Evolutionary conservation across 2,113 vertebrate species (phyloP).

Genomic region (Melanotaenia duboulayi): DNA sequence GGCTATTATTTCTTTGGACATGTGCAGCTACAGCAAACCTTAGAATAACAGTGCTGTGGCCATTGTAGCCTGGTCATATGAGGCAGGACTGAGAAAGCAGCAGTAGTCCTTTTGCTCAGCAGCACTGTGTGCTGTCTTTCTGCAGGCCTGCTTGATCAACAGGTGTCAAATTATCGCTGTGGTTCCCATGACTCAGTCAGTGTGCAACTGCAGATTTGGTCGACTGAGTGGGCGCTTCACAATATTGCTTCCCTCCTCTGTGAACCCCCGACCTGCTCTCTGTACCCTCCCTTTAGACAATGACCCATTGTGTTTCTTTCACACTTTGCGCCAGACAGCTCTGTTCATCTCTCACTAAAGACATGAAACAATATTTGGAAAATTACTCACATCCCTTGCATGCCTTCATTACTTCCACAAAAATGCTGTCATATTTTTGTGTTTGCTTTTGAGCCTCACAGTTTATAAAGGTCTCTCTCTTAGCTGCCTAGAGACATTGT

Average conservation of each 20-base stretch:
- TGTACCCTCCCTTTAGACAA: conserved; percentile 64
- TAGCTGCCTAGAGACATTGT: conserved; percentile 33
- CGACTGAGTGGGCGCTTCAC: conserved; percentile 63
- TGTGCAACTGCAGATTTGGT: conserved; percentile 44
- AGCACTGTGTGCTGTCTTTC: conserved; percentile 62
- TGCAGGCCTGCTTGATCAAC: conserved; percentile 68
- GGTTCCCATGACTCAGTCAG: conserved; percentile 62
- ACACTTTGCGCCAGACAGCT: conserved; percentile 74
- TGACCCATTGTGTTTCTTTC: conserved; percentile 81
- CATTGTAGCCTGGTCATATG: neutral
- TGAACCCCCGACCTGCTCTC: conserved; percentile 66
- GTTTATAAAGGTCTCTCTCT: conserved; percentile 55
- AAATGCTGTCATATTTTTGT: conserved; percentile 71
- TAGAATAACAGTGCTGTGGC: neutral
- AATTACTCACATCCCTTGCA: conserved; percentile 69
- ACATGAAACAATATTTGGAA: conserved; percentile 82
- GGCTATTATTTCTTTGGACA: no score
- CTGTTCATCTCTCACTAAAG: conserved; percentile 73
- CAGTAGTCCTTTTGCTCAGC: conserved; percentile 16
- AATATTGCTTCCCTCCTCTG: conserved; percentile 65
- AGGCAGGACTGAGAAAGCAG: conserved; percentile 14
- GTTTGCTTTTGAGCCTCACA: conserved; percentile 67
- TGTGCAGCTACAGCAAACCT: neutral
- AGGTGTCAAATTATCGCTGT: conserved; percentile 74
- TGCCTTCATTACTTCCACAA: conserved; percentile 73